Conservation (phyloP, 2,888 invertebrate genomes). For the Eupeodes latifasciatus region DNA sequence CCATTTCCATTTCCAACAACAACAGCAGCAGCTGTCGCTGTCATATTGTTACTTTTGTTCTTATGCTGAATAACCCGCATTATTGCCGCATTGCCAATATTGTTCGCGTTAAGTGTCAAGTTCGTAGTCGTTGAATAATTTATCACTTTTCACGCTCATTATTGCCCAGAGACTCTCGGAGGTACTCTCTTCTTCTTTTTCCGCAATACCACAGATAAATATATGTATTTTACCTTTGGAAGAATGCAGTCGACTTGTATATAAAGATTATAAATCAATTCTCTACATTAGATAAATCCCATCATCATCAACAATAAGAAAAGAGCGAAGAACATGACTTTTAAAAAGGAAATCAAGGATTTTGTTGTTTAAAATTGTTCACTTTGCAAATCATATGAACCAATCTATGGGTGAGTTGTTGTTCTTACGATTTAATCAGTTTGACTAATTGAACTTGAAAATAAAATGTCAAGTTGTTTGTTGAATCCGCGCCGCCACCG, state of each 20-base stretch:
- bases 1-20: constrained; percentile 6
- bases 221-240: neutral
- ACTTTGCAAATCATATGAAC: neutral
- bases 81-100: constrained; percentile 70
- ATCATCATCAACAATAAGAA: neutral
- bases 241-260: constrained; percentile 52
- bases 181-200: constrained; percentile 15
- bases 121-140: constrained; percentile 68
- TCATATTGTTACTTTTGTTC: neutral
- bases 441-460: constrained; percentile 25
- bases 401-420: constrained; percentile 4
- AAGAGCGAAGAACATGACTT: constrained; percentile 43
- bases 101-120: constrained; percentile 73
- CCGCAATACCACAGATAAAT: constrained; percentile 28
- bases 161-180: constrained; percentile 38
- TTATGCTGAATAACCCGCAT: constrained; percentile 25
- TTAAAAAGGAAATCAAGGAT: constrained; percentile 38
- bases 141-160: constrained; percentile 70
- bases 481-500: too few species aligned
- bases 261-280: constrained; percentile 70
- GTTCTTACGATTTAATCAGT: constrained; percentile 13
- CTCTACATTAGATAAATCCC: constrained; percentile 51
- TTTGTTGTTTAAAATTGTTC: constrained; percentile 30
- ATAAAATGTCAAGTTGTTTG: too few species aligned
- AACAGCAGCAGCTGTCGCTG: neutral